These are phyloP conservation scores for Hozukius guyotensis DNA, from an alignment of 2,797 vertebrate species.

Conservation along the genomic window DNA sequence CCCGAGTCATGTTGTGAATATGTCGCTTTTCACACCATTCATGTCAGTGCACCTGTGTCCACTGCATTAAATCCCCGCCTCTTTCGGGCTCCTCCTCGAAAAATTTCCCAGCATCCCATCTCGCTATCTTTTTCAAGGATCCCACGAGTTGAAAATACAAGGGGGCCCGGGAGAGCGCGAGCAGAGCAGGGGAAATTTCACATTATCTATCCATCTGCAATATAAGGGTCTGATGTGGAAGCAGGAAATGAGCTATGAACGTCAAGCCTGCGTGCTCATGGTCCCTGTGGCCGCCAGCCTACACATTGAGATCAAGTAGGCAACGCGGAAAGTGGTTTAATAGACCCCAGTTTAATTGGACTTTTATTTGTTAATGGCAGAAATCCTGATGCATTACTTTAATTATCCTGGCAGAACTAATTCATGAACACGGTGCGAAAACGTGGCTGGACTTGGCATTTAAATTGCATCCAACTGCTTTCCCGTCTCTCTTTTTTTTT, in stretches of 20 bases:
- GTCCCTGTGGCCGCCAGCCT: conserved; percentile 70
- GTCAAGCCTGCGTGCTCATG: conserved; percentile 57
- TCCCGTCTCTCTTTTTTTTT: neutral
- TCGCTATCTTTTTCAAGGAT: conserved; percentile 63
- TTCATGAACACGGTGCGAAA: conserved; percentile 54
- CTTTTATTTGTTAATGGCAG: conserved; percentile 77
- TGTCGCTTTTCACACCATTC: conserved; percentile 67
- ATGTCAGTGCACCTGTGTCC: conserved; percentile 71
- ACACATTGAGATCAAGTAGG: conserved; percentile 74
- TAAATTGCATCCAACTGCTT: conserved; percentile 33
- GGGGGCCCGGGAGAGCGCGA: conserved; percentile 51
- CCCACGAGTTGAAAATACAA: conserved; percentile 52
- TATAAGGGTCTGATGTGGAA: conserved; percentile 69
- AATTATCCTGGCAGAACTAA: conserved; percentile 74
- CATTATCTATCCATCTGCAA: conserved; percentile 76
- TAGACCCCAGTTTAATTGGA: conserved; percentile 73
- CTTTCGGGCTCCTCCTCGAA: conserved; percentile 50
- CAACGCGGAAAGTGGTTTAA: conserved; percentile 65
- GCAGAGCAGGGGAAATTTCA: conserved; percentile 64
- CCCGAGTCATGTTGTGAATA: conserved; percentile 70
- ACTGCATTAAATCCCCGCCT: conserved; percentile 53
- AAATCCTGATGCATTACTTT: conserved; percentile 77
- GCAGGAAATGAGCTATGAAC: conserved; percentile 77
- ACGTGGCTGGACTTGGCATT: conserved; percentile 45
- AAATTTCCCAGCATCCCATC: conserved; percentile 58